Evolutionary conservation across 2,113 vertebrate genomes (phyloP), one percentile per base, ranked within the genome.

Genomic region (Tyrannus savana): DNA sequence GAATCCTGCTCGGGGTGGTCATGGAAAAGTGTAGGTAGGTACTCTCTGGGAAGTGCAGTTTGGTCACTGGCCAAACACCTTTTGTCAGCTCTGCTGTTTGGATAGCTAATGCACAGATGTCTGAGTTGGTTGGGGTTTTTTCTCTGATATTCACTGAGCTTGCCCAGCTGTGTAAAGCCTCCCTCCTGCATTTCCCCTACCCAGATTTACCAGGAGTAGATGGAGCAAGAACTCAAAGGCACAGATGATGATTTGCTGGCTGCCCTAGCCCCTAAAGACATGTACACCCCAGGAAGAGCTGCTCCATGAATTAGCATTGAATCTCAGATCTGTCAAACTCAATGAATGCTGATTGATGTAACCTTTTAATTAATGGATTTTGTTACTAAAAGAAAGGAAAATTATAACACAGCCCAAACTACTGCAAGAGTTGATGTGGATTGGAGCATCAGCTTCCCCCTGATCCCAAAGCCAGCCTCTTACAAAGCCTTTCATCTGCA

Each of bases 281-380:
- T 33, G 15, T 14, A 30, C 24, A 14, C 15, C 2, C n/a, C 19
- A 23, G 2, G 12, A 17, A 42, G 46, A 91, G 42, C 78, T 89
- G 74, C 73, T 82, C 75, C 16, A 35, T 24, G 49, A 91, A 92
- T 85, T 90, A 87, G 30, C 62, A 92, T 3, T 6, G 49, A 94
- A 15, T 67, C 71, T 80, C 76, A 84, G 47, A 64, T 73, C 72
- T 71, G 90, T 90, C 92, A 95, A 87, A 83, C 66, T 77, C 76
- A 87, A 53, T 93, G 49, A 94, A 47, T 30, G 16, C 25, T 84
- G 50, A 91, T 13, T 69, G 47, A 87, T 60, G 50, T 16, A 91
- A 73, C 47, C 56, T 89, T 96, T 84, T 75, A 71, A 94, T 50
- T 90, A 89, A 94, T 44, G 8, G 31, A 55, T 83, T 95, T 89